phyloP scores from a whole-genome alignment of 2,113 vertebrate species.

The Synodontis membranacea region DNA sequence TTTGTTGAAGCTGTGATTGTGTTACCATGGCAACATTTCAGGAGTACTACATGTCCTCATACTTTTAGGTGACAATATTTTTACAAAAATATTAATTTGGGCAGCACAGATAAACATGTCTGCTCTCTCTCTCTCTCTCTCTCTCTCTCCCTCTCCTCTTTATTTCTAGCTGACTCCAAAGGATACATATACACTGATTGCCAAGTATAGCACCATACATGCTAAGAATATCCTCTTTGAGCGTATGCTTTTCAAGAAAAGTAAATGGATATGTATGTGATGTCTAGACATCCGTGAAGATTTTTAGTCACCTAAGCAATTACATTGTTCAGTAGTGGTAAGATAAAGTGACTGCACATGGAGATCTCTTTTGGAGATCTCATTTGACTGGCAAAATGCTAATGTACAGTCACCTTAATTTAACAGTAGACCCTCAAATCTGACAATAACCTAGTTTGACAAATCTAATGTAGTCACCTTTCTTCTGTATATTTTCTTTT shows the following conservation, averaged over 20 bases:
- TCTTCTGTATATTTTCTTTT: neutral
- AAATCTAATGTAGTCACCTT: neutral
- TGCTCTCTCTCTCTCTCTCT: neutral
- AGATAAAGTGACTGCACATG: neutral
- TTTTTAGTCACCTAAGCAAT: neutral
- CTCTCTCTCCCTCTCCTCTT: neutral
- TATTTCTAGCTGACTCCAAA: neutral
- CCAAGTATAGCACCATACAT: neutral
- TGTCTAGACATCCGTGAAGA: neutral
- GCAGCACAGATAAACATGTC: too few relatives aligned
- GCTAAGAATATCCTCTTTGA: neutral
- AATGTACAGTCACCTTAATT: neutral
- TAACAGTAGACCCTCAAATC: neutral
- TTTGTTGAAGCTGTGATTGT: conserved; percentile 22
- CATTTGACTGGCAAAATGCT: neutral
- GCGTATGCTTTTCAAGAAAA: neutral
- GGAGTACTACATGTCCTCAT: conserved; percentile 8
- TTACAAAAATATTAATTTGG: conserved; percentile 22
- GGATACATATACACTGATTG: neutral
- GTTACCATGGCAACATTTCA: conserved; percentile 40
- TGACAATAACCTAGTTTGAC: neutral
- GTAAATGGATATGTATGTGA: neutral
- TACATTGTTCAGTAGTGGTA: neutral
- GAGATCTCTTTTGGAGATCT: neutral
- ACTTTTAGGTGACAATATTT: neutral